Conservation (phyloP, 2,888 invertebrate genomes). For the Clusia tigrina region DNA sequence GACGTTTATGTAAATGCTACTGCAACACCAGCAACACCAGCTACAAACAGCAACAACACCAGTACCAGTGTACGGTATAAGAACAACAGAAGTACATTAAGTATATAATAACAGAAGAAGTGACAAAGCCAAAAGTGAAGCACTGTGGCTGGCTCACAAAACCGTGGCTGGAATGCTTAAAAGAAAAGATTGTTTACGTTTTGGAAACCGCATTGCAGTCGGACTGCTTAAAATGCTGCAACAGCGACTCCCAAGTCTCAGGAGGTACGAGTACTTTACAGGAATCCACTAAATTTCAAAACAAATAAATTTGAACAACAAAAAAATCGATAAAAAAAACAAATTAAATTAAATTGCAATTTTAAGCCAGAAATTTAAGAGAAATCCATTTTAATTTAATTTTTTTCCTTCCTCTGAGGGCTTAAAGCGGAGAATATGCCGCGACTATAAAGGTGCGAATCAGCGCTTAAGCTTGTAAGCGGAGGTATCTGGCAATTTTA, state of each 20-base stretch:
- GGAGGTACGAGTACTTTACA: neutral
- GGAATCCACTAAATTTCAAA: neutral
- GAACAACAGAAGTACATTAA: too few relatives aligned
- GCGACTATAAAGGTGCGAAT: slow-evolving; percentile 10
- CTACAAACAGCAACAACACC: slow-evolving; percentile 14
- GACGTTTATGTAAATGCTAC: neutral
- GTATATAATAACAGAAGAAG: slow-evolving; percentile 12
- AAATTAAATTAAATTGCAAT: neutral
- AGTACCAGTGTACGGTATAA: too few relatives aligned
- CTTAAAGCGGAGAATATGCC: neutral
- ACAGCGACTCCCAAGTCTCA: slow-evolving; percentile 24
- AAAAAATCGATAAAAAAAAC: slow-evolving; percentile 5
- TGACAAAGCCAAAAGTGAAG: slow-evolving; percentile 36
- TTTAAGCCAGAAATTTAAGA: neutral
- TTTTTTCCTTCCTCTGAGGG: neutral
- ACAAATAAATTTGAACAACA: neutral
- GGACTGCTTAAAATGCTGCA: slow-evolving; percentile 2
- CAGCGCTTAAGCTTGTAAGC: slow-evolving; percentile 10
- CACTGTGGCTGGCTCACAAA: slow-evolving; percentile 53
- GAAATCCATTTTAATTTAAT: neutral
- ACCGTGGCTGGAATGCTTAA: slow-evolving; percentile 53
- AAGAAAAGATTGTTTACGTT: slow-evolving; percentile 5
- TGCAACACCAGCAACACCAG: slow-evolving; percentile 7
- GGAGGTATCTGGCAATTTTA: neutral
- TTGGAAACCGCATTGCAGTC: neutral